Percentiles rank a stretch among this genome's conserved stretches.
phyloP scores from a whole-genome alignment of 2,113 vertebrate species.

The Zapus hudsonius region DNA sequence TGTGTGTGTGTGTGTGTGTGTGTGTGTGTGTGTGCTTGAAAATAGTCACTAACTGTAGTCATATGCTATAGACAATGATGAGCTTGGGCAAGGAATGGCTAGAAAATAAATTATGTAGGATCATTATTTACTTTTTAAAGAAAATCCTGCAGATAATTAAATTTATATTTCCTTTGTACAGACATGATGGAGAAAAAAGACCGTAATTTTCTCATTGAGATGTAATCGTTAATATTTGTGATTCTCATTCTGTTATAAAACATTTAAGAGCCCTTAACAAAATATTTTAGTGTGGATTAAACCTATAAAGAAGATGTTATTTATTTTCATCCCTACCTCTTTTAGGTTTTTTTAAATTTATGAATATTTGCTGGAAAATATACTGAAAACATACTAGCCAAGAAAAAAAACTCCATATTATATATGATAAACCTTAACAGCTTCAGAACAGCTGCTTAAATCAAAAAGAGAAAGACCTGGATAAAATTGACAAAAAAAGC shows the following conservation, averaged over 20 bases:
- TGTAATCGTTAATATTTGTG: neutral
- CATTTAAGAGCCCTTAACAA: neutral
- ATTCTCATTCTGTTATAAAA: neutral
- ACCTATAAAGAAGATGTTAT: neutral
- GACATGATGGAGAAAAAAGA: neutral
- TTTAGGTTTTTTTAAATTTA: neutral
- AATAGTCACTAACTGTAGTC: neutral
- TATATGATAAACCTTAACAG: neutral
- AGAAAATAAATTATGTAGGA: neutral
- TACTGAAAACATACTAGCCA: neutral
- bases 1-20: too few relatives aligned
- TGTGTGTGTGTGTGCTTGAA: neutral
- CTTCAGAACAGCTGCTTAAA: neutral
- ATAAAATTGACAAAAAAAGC: neutral
- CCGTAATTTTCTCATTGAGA: neutral
- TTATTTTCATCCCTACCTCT: neutral
- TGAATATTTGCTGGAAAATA: neutral
- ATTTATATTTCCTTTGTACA: neutral
- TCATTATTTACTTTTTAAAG: neutral
- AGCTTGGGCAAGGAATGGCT: neutral
- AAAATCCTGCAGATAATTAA: neutral
- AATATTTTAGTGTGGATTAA: neutral
- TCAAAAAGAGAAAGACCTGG: neutral
- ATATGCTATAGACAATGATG: neutral
- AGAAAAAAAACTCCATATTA: neutral